Base-by-base conservation (phyloP, 2,888 invertebrate genomes). In the Acrobasis repandana region DNA sequence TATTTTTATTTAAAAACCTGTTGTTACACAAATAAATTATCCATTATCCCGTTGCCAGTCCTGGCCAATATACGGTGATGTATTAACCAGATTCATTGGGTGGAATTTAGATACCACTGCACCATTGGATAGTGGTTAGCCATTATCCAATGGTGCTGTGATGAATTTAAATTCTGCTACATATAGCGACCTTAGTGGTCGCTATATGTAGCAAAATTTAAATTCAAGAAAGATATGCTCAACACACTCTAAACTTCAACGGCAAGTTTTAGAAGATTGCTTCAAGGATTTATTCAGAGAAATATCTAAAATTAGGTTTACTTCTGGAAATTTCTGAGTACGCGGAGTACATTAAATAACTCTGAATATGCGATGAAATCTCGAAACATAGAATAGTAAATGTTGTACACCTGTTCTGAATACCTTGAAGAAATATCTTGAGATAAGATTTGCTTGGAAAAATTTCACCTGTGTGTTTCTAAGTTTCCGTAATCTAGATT, bases 391-490 rank as follows among this genome's bases (percentile, higher is more conserved):
- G 52, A 52, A 52, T 52, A 36, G 16, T 36, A 52, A 51, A 52
- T 52, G 52, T 1, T 10, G 52, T 52, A 34, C 52, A 52, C 52
- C 52, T 52, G 52, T 36, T 16, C 52, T 36, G 52, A 52, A 52
- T 52, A 52, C 9, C 52, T 52, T 52, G 52, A 36, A 14, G 34
- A n/a, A 9, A 52, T 34, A 36, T 52, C 16, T 16, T 52, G 36
- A 52, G 36, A 36, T 36, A 16, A 36, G 36, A 52, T 36, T 50
- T 34, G 18, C 18, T 28, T 28, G 48, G 16, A 4, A 18, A 18
- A 20, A 2, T 49, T 20, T 49, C 18, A 10, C 3, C 20, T 11
- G 20, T 49, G 28, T 28, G 2, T 28, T 28, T 5, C 28, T 1
- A 28, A n/a, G n/a, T n/a, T 28, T 28, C 28, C 28, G 4, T 28